Percentiles rank a stretch among this genome's conserved stretches.
Evolutionary conservation across 92 coral and sea anemone species (phyloP).

Genomic region (Phenganax stokvisi): DNA sequence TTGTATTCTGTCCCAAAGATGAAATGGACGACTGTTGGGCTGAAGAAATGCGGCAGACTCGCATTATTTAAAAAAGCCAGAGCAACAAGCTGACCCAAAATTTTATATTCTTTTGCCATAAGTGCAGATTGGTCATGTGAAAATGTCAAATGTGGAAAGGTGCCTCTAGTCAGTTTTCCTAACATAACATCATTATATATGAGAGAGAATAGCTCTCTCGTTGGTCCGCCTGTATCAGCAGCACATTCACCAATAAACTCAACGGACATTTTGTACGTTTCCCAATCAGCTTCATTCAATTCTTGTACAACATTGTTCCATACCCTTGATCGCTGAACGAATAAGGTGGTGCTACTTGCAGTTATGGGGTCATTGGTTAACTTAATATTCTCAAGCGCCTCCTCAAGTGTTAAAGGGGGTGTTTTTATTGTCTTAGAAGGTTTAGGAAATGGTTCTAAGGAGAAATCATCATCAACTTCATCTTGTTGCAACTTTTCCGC

Average conservation of each 20-base stretch:
- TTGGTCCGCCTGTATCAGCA: slow-evolving; percentile 47
- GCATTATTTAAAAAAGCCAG: slow-evolving; percentile 49
- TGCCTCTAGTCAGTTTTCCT: slow-evolving; percentile 45
- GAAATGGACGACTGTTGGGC: slow-evolving; percentile 42
- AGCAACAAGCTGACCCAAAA: slow-evolving; percentile 48
- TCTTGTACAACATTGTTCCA: slow-evolving; percentile 23
- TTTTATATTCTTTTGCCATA: slow-evolving; percentile 39
- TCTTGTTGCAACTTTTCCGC: not conserved
- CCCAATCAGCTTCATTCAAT: slow-evolving; percentile 3
- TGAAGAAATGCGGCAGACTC: slow-evolving; percentile 49
- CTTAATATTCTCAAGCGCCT: not conserved
- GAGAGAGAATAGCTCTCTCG: slow-evolving; percentile 42
- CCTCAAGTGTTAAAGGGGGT: not conserved
- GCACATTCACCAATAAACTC: slow-evolving; percentile 44
- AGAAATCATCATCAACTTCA: not conserved
- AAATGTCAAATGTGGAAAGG: slow-evolving; percentile 50
- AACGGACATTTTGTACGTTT: slow-evolving; percentile 25
- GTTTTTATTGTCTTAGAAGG: not conserved
- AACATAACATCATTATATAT: slow-evolving; percentile 27
- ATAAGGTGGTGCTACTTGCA: not conserved
- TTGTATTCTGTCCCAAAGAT: slow-evolving; percentile 31
- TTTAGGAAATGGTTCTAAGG: not conserved
- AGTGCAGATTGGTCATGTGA: slow-evolving; percentile 49
- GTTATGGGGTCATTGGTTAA: not conserved
- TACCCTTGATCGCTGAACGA: slow-evolving; percentile 16